Evolutionary conservation across 1,140 invertebrate species (phyloP).

Genomic region (Dinoponera quadriceps): DNA sequence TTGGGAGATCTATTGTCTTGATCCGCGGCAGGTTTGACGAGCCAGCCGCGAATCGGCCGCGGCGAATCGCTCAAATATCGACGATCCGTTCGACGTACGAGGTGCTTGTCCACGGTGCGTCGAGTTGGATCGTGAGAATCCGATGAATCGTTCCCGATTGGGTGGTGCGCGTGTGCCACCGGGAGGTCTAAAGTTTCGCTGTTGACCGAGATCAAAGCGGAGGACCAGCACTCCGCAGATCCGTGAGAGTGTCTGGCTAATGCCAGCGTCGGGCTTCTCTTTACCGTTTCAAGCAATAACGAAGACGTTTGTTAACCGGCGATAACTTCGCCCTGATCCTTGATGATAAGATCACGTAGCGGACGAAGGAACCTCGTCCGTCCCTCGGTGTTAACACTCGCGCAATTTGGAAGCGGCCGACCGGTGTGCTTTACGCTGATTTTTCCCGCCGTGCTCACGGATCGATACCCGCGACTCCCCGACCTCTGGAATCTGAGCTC

Average conservation of each 20-base stretch:
- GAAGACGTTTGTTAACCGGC: slow-evolving; percentile 72
- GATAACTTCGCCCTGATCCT: slow-evolving; percentile 65
- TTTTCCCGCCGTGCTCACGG: no score
- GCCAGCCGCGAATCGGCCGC: no score
- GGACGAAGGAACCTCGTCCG: slow-evolving; percentile 20
- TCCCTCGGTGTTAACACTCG: slow-evolving; percentile 29
- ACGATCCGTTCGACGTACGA: no score
- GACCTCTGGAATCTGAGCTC: no score
- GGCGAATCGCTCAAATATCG: neutral
- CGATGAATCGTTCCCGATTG: slow-evolving; percentile 1
- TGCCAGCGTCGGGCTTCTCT: slow-evolving; percentile 70
- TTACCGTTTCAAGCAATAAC: slow-evolving; percentile 80
- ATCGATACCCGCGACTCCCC: no score
- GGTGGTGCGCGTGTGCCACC: neutral
- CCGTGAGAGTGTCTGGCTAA: slow-evolving; percentile 73
- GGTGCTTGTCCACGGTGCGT: neutral
- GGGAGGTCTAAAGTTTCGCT: slow-evolving; percentile 80
- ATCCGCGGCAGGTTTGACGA: slow-evolving; percentile 40
- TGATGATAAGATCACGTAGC: slow-evolving; percentile 52
- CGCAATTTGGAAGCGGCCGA: neutral
- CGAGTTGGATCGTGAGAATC: slow-evolving; percentile 3
- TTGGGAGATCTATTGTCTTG: slow-evolving; percentile 79
- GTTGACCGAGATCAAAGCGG: slow-evolving; percentile 83
- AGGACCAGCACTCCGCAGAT: slow-evolving; percentile 75
- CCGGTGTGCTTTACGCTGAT: neutral